Base-by-base conservation (phyloP, 1,140 invertebrate genomes). In the Hesperophylax magnus region DNA sequence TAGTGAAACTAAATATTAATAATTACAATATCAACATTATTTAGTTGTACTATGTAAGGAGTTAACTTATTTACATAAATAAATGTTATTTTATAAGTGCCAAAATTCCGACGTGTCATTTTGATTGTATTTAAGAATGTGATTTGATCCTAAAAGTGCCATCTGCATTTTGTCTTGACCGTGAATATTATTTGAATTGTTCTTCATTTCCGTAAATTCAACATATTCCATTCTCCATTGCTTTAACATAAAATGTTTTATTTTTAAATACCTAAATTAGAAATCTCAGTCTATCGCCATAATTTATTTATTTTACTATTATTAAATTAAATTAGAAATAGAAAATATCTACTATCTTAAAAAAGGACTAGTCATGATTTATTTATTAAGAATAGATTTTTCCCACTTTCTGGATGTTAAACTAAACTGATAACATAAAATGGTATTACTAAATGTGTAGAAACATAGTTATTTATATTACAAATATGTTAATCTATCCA, bases 371-470 rank as follows among this genome's bases (percentile, higher is more conserved):
- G 69, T 72, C 69, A 72, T 56, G 69, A 54, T 72, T 67, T 72
- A 72, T 72, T 72, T 72, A 53, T 72, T 72, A 72, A 72, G 69
- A 54, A 24, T 72, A 72, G 69, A 69, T 69, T 47, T 72, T 72
- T 27, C 69, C 63, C 11, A 47, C 34, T 67, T n/a, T 72, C 69
- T 72, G 69, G 52, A 54, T 72, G 69, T 72, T 72, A 72, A 54
- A 53, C 20, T 72, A 53, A 34, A 34, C 69, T 39, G 34, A 69
- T 69, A 34, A 47, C 65, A 69, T 69, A 69, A n/a, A 72, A 72
- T 72, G 69, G 69, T 72, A 72, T 72, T 72, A 72, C 54, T 72
- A 72, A 72, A 72, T 72, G 52, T 72, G 14, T 72, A 72, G 52
- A 52, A 54, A 56, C 24, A 69, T 72, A 67, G 69, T 72, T 72